A percentile compares a stretch with the other conserved stretches of the same genome.
These are phyloP conservation scores for Delphinus delphis DNA, from an alignment of 2,113 vertebrate genomes.

Conservation along the genomic window DNA sequence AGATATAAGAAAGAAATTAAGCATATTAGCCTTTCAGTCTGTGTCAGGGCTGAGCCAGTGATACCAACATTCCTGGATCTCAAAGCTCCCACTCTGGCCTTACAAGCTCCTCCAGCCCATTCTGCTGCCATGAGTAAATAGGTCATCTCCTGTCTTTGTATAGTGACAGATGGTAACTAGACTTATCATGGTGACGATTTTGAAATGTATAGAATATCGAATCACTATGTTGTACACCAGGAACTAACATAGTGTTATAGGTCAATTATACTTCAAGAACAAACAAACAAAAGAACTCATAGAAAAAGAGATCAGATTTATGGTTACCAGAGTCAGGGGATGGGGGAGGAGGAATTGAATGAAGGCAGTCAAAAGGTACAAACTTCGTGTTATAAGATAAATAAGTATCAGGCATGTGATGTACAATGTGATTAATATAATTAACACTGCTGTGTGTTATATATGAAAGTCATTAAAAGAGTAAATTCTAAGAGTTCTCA, in stretches of 20 bases:
- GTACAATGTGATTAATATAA: neutral
- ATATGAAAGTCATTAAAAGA: neutral
- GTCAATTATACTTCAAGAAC: neutral
- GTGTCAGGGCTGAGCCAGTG: neutral
- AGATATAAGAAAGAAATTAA: neutral
- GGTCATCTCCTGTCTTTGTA: neutral
- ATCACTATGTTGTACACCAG: neutral
- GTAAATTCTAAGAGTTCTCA: neutral
- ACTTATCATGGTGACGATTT: neutral
- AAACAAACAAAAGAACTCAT: neutral
- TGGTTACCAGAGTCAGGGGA: neutral
- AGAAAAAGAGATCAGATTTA: neutral
- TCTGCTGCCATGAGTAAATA: constrained; percentile 42
- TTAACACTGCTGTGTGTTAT: neutral
- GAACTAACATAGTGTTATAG: neutral
- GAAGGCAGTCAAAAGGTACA: neutral
- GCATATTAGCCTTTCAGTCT: neutral
- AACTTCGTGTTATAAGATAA: neutral
- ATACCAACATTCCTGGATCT: neutral
- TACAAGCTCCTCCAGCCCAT: neutral
- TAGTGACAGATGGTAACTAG: neutral
- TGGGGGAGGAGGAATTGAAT: neutral
- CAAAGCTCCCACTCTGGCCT: neutral
- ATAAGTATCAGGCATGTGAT: neutral
- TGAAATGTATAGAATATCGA: neutral